phyloP scores from a whole-genome alignment of 2,888 invertebrate species.

The Sphaerophoria rueppellii region DNA sequence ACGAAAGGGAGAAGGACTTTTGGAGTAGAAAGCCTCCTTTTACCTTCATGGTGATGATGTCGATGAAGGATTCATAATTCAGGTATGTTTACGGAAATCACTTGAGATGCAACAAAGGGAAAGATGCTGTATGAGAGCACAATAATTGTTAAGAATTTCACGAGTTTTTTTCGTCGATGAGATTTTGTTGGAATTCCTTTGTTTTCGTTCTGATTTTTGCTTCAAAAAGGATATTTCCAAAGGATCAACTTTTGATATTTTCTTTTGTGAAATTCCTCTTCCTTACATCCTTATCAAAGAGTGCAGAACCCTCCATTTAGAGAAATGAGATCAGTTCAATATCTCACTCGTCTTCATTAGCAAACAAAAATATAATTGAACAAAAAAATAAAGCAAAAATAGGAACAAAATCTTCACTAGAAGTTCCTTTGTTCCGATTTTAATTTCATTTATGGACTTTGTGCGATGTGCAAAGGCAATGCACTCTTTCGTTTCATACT shows the following conservation, averaged over 20 bases:
- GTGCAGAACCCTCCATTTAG: not conserved
- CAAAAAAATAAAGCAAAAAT: not conserved
- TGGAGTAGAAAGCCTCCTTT: not conserved
- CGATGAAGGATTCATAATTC: constrained; percentile 56
- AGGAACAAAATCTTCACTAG: not conserved
- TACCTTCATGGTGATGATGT: constrained; percentile 1
- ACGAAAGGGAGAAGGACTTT: not conserved
- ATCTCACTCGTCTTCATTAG: constrained; percentile 35
- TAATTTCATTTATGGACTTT: constrained; percentile 54
- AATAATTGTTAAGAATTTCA: not conserved
- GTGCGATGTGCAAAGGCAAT: constrained; percentile 7
- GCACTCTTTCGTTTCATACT: not conserved
- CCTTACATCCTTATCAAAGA: not conserved
- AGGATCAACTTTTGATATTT: not conserved
- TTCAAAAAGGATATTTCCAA: too few species aligned
- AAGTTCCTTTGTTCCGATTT: constrained; percentile 31
- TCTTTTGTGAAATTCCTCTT: not conserved
- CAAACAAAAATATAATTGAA: not conserved
- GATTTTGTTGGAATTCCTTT: too few species aligned
- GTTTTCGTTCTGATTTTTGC: too few species aligned
- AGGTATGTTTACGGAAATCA: constrained; percentile 39
- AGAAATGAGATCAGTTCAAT: constrained; percentile 17
- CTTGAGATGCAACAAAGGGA: constrained; percentile 32
- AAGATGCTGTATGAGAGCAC: not conserved
- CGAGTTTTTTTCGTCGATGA: not conserved